Conservation (phyloP, 2,113 vertebrate genomes). For the Calidris pugnax region DNA sequence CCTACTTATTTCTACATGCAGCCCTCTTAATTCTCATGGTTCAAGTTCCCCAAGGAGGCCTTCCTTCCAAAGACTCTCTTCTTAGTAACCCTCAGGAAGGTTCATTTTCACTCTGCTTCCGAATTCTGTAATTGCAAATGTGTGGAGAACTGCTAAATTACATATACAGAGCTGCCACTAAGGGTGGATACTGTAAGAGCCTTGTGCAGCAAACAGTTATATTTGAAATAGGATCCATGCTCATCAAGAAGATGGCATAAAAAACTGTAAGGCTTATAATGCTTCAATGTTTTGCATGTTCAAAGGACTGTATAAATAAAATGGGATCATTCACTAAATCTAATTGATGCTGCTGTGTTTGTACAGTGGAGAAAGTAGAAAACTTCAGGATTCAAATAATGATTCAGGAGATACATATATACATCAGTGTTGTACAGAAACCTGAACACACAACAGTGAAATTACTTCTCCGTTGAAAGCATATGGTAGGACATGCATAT, state of each 20-base stretch:
- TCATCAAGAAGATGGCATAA: background rate
- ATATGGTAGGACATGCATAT: background rate
- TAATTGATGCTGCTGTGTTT: background rate
- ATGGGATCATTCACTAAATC: background rate
- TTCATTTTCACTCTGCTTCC: background rate
- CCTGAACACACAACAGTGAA: background rate
- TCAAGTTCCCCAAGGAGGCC: background rate
- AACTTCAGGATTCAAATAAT: background rate
- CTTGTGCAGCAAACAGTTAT: background rate
- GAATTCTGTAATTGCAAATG: background rate
- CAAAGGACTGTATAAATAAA: background rate
- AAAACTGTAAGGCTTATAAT: background rate
- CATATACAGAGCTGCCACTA: background rate
- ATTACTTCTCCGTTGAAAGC: background rate
- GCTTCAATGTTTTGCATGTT: background rate
- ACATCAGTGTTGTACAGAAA: background rate
- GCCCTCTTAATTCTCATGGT: background rate
- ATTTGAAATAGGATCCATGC: background rate
- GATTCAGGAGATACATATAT: background rate
- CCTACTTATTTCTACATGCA: background rate
- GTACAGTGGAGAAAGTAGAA: background rate
- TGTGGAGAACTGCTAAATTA: background rate
- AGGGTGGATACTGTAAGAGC: background rate
- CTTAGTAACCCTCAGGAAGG: background rate
- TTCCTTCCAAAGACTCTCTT: background rate